Evolutionary conservation across 2,113 vertebrate genomes (phyloP).

Genomic region (Malurus elegans): DNA sequence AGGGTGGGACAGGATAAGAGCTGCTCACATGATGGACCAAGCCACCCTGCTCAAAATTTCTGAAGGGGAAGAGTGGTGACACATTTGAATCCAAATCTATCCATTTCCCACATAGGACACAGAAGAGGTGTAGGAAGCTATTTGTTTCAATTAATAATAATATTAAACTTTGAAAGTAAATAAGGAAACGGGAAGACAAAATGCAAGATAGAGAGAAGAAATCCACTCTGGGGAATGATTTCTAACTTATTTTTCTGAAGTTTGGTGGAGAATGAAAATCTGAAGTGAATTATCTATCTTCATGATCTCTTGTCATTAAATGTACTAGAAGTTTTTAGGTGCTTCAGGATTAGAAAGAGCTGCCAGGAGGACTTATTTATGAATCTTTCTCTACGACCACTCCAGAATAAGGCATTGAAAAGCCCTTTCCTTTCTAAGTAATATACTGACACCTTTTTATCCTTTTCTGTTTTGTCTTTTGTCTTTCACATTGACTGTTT

Average conservation of each 20-base stretch:
- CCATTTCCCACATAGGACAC: fast-evolving
- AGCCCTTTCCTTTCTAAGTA: not conserved
- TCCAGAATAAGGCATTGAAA: not conserved
- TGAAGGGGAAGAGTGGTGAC: not conserved
- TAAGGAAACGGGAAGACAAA: not conserved
- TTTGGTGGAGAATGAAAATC: not conserved
- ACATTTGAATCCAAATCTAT: not conserved
- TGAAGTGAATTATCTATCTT: not conserved
- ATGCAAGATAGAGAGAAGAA: not conserved
- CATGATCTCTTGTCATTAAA: not conserved
- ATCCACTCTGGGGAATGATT: not conserved
- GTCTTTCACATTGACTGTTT: not conserved
- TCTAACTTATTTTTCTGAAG: not conserved
- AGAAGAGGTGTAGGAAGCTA: not conserved
- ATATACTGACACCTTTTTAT: not conserved
- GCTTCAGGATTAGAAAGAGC: not conserved
- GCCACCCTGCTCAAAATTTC: not conserved
- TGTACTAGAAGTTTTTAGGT: not conserved
- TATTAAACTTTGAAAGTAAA: not conserved
- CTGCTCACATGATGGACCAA: not conserved
- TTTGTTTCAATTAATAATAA: not conserved
- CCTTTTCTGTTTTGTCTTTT: not conserved
- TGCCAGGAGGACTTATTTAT: not conserved
- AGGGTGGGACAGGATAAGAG: not conserved
- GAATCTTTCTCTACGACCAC: not conserved